Evolutionary conservation across 2,888 invertebrate species (phyloP).

Genomic region (Trimorus sp.): DNA sequence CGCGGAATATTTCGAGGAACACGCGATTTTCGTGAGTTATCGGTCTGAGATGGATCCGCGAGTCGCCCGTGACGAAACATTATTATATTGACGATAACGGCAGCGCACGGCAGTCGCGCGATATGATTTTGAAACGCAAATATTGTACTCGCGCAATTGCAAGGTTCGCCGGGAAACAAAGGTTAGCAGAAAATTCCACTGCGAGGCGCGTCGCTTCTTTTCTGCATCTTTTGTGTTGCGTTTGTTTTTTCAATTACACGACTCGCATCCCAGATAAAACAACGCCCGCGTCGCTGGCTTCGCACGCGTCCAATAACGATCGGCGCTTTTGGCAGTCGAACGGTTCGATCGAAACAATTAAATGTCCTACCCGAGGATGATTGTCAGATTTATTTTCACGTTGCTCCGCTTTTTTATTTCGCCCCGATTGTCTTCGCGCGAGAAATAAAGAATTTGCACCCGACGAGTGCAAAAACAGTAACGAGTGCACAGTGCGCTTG

Average conservation of each 20-base stretch:
- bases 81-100: slow-evolving; percentile 64
- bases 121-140: slow-evolving; percentile 34
- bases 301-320: background rate
- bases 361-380: background rate
- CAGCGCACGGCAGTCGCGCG: slow-evolving; percentile 54
- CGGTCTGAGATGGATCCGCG: slow-evolving; percentile 42
- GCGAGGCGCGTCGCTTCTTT: slow-evolving; percentile 25
- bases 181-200: slow-evolving; percentile 65
- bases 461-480: slow-evolving; percentile 60
- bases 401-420: slow-evolving; percentile 4
- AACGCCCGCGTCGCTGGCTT: slow-evolving; percentile 16
- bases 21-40: no score
- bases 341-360: slow-evolving; percentile 26
- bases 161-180: slow-evolving; percentile 44
- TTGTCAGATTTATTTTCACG: background rate
- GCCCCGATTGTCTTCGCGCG: slow-evolving; percentile 48
- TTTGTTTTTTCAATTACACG: slow-evolving; percentile 51
- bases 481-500: slow-evolving; percentile 51
- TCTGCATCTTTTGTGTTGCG: slow-evolving; percentile 35
- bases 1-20: slow-evolving; percentile 35
- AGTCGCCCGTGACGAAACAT: slow-evolving; percentile 57
- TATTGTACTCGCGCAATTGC: no score
- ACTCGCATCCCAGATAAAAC: slow-evolving; percentile 46
- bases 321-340: slow-evolving; percentile 1
- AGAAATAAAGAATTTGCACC: slow-evolving; percentile 60